Evolutionary conservation across 2,113 vertebrate genomes (phyloP), one percentile per base, ranked within the genome.

Genomic region (Arothron firmamentum): DNA sequence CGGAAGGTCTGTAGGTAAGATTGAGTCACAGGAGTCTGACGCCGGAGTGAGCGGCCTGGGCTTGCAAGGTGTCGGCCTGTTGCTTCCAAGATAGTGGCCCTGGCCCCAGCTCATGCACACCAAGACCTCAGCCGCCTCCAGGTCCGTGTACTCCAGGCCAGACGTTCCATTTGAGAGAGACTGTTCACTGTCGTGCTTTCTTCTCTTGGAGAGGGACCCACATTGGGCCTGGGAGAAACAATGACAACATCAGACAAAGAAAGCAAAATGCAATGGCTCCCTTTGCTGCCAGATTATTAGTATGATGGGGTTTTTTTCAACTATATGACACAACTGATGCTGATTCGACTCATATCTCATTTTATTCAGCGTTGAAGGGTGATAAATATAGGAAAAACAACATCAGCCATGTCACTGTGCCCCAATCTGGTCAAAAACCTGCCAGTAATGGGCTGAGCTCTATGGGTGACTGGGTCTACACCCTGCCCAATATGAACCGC

Each of bases 51-150:
- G 92, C 13, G 96, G 96, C 58, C 97, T 89, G 69, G 93, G 71
- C 71, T 90, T 91, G 82, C 86, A 90, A 57, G 85, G 52, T 52
- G 38, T 85, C 0, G 66, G 77, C 74, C 89, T 92, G 81, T 87
- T 93, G 0, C 64, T 16, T 56, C 62, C 3, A 16, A 64, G 67
- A 43, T 84, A 78, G 42, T 89, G 82, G 52, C 92, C 90, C 75
- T 94, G 96, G 56, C 94, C 94, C 96, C 95, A 97, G 72, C 97
- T 98, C 97, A 99, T 99, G 58, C 94, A 99, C 73, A 99, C 93
- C 67, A 99, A 90, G 0, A 94, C 94, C 73, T 98, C 95, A 0
- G 96, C 96, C 0, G 97, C 97, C 78, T 98, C 97, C 1, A 99
- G 92, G 83, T 98, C 97, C 0, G 94, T 96, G 87, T 95, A 95